Evolutionary conservation across 2,113 vertebrate species (phyloP).

Genomic region (Psittacula cyanocephala): DNA sequence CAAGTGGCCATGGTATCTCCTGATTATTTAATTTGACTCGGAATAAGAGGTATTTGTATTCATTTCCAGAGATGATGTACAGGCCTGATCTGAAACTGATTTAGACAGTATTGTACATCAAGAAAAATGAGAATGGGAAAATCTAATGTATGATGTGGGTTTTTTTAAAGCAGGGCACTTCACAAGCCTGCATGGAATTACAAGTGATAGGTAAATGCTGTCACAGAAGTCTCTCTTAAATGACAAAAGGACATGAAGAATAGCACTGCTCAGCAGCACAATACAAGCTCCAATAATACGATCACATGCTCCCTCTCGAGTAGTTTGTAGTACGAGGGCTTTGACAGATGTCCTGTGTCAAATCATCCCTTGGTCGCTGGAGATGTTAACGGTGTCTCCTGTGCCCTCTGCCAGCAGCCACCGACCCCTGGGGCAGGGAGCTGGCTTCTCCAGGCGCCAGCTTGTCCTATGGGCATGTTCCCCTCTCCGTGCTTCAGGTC

Average conservation of each 20-base stretch:
- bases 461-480: not conserved
- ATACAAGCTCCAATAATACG: constrained; percentile 26
- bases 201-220: constrained; percentile 47
- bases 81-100: constrained; percentile 58
- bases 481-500: not conserved
- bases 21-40: constrained; percentile 59
- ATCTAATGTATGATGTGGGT: not conserved
- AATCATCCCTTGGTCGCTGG: not conserved
- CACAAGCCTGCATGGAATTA: constrained; percentile 35
- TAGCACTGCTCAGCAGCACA: constrained; percentile 31
- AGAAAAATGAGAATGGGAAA: constrained; percentile 60
- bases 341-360: constrained; percentile 52
- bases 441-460: not conserved
- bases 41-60: constrained; percentile 66
- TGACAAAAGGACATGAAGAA: constrained; percentile 56
- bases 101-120: constrained; percentile 60
- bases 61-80: constrained; percentile 58
- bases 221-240: constrained; percentile 61
- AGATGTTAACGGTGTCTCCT: not conserved
- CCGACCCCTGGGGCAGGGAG: rapidly evolving
- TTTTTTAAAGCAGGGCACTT: constrained; percentile 15
- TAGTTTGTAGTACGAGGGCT: constrained; percentile 16
- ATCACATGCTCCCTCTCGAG: not conserved
- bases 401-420: not conserved
- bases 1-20: not conserved